A percentile compares a stretch with the other conserved stretches of the same genome.
phyloP scores from a whole-genome alignment of 2,888 invertebrate species.

The Seladonia tumulorum region DNA sequence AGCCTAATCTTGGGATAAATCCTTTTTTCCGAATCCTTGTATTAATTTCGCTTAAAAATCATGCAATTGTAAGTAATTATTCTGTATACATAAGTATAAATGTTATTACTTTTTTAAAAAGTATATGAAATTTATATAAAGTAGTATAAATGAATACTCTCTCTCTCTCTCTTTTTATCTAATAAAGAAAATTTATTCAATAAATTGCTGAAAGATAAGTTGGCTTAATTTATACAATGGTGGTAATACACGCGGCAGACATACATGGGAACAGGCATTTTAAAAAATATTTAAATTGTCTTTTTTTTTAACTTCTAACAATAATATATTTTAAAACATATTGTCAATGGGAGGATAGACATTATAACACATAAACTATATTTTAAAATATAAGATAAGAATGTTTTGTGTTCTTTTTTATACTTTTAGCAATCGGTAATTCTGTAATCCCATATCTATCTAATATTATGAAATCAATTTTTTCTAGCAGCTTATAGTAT shows the following conservation, averaged over 20 bases:
- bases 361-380: conserved; percentile 82
- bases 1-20: not conserved
- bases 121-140: not conserved
- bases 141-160: not conserved
- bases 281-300: conserved; percentile 17
- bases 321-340: conserved; percentile 83
- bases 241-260: not conserved
- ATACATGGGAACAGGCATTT: conserved; percentile 22
- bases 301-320: conserved; percentile 80
- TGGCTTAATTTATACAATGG: not conserved
- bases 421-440: conserved; percentile 33
- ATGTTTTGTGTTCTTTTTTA: conserved; percentile 49
- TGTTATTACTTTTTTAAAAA: not conserved
- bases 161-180: not conserved
- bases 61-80: not conserved
- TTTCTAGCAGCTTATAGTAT: not conserved
- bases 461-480: conserved; percentile 23
- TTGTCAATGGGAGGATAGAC: conserved; percentile 83
- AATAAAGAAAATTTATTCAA: conserved; percentile 3
- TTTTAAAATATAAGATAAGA: conserved; percentile 80
- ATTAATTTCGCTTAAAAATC: not conserved
- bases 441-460: conserved; percentile 47
- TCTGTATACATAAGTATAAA: not conserved
- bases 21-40: not conserved
- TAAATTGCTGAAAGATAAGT: not conserved